Base-by-base conservation (phyloP, 1,140 invertebrate species). In the Wasmannia auropunctata region DNA sequence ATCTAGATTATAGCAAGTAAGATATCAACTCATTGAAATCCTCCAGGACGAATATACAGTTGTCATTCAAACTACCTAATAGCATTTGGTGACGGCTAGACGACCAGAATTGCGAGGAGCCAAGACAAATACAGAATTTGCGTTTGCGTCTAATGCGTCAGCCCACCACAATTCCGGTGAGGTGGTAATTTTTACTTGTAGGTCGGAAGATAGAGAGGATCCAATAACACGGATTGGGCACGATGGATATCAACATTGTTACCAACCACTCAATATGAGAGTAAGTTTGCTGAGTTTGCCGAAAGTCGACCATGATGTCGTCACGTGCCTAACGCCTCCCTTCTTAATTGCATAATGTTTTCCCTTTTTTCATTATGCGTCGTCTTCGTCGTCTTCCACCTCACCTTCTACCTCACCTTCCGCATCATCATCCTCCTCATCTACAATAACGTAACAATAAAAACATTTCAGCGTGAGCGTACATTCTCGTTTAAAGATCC, bases 371-470 rank as follows among this genome's bases (percentile, higher is more conserved):
- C 93, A 95, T 96, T 96, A 96, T 95, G 94, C 94, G 93, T 95
- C 95, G 40, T 95, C 95, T 19, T 96, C 95, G 5, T 95, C 95
- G 10, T 96, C 95, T 40, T 95, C 95, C 51, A 95, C 96, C 91
- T 96, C 96, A 70, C 95, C 96, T 92, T 96, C 96, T 88, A 95
- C 96, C 87, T 96, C 96, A 90, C 96, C 96, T 88, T 95, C 95
- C 83, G 92, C 95, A 5, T 95, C 95, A 14, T 94, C 95, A 91
- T 95, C 96, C 72, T 96, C 96, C 58, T 97, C 96, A 70, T 96
- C 96, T 96, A 95, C n/a, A n/a, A n/a, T 76, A 96, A 96, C 11
- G 5, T 90, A 91, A 94, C 81, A 92, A 91, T 74, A 84, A 63
- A 49, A 0, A 4, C 10, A 3, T 76, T 75, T 34, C 19, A 37